Evolutionary conservation across 2,888 invertebrate species (phyloP).

Genomic region (Cephus nigrinus): DNA sequence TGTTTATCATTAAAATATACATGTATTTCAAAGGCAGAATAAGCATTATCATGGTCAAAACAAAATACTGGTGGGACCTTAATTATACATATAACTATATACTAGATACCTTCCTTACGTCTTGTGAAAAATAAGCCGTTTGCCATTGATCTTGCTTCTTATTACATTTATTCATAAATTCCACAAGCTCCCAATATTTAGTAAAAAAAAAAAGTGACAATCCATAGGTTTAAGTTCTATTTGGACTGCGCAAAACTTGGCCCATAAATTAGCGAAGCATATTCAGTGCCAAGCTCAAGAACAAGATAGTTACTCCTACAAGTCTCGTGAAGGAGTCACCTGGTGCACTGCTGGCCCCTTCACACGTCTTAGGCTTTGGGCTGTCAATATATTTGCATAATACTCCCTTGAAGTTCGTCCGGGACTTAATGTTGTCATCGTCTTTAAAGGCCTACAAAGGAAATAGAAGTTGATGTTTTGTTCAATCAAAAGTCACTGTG

Average conservation of each 20-base stretch:
- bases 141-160: too few species aligned
- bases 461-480: not conserved
- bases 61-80: not conserved
- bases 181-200: not conserved
- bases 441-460: not conserved
- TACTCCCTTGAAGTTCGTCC: not conserved
- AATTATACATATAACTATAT: not conserved
- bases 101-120: not conserved
- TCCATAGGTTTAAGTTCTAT: not conserved
- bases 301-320: not conserved
- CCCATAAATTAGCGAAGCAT: not conserved
- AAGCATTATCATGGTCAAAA: not conserved
- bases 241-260: not conserved
- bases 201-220: not conserved
- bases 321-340: too few species aligned
- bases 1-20: not conserved
- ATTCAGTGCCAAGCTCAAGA: not conserved
- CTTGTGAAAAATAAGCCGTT: not conserved
- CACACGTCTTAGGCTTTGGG: not conserved
- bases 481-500: not conserved
- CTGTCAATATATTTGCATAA: not conserved
- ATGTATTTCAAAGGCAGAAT: not conserved
- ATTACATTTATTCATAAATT: not conserved
- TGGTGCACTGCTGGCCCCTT: not conserved
- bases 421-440: not conserved